phyloP scores from a whole-genome alignment of 2,888 invertebrate species.

The Brenthis daphne region DNA sequence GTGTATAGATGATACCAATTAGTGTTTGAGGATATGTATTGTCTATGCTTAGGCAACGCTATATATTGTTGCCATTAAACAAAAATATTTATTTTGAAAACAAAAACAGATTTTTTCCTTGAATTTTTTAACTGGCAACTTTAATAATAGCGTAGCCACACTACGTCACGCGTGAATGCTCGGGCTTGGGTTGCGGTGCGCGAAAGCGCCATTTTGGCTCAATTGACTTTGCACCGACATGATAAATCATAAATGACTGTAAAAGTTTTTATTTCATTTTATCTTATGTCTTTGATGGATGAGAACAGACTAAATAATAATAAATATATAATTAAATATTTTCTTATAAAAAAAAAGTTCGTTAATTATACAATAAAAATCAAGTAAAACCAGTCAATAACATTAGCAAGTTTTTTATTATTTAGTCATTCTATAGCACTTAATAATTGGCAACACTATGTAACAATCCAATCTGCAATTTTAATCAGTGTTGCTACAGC shows the following conservation, averaged over 20 bases:
- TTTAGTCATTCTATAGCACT: slow-evolving; percentile 32
- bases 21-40: slow-evolving; percentile 33
- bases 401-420: slow-evolving; percentile 11
- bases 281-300: slow-evolving; percentile 34
- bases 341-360: neutral
- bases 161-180: slow-evolving; percentile 80
- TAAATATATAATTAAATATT: neutral
- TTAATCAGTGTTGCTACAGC: slow-evolving; percentile 35
- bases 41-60: slow-evolving; percentile 41
- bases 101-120: neutral
- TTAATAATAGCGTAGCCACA: slow-evolving; percentile 48
- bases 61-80: slow-evolving; percentile 22
- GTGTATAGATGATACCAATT: slow-evolving; percentile 53
- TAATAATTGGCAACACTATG: slow-evolving; percentile 37
- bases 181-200: slow-evolving; percentile 79
- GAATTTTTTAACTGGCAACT: slow-evolving; percentile 31
- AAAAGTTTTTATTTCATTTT: neutral
- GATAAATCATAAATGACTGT: neutral
- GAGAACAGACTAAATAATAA: slow-evolving; percentile 34
- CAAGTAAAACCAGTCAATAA: too few species aligned
- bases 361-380: too few species aligned
- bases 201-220: slow-evolving; percentile 43
- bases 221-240: slow-evolving; percentile 32
- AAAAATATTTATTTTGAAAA: slow-evolving; percentile 2
- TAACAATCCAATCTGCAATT: slow-evolving; percentile 36